Conservation (phyloP, 2,797 vertebrate genomes). For the Brotula barbata region DNA sequence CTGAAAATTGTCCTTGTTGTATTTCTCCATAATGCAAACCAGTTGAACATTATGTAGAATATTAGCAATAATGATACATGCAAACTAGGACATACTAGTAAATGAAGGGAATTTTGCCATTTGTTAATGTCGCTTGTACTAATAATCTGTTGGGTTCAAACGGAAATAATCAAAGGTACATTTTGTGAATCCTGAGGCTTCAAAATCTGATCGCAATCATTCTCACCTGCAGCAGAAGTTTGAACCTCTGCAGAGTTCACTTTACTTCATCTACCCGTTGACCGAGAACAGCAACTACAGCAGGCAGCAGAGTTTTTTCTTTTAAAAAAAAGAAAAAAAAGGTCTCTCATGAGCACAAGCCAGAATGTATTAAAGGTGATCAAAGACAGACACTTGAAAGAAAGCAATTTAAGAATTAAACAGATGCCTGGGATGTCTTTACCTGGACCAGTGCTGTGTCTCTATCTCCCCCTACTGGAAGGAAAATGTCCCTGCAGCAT, state of each 20-base stretch:
- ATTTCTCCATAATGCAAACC: too few species aligned
- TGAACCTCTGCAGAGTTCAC: constrained; percentile 1
- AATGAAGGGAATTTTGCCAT: too few species aligned
- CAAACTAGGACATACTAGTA: too few species aligned
- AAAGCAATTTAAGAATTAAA: constrained; percentile 27
- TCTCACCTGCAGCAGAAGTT: constrained; percentile 11
- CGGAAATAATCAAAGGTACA: neutral
- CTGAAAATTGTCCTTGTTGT: too few species aligned
- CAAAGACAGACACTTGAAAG: constrained; percentile 35
- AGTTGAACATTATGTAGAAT: too few species aligned
- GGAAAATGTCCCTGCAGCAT: neutral
- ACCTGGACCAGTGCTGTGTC: constrained; percentile 19
- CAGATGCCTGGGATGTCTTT: neutral
- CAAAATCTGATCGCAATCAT: constrained; percentile 1
- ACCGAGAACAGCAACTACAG: constrained; percentile 7
- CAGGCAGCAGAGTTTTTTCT: neutral
- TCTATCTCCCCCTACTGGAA: constrained; percentile 69
- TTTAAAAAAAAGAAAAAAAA: too few species aligned
- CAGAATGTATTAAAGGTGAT: constrained; percentile 30
- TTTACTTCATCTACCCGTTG: neutral
- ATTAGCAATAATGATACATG: too few species aligned
- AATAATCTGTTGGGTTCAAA: neutral
- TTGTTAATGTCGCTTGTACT: too few species aligned
- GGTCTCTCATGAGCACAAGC: constrained; percentile 23
- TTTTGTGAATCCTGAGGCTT: too few species aligned